Conservation (phyloP, 2,797 vertebrate genomes). For the Emys orbicularis region DNA sequence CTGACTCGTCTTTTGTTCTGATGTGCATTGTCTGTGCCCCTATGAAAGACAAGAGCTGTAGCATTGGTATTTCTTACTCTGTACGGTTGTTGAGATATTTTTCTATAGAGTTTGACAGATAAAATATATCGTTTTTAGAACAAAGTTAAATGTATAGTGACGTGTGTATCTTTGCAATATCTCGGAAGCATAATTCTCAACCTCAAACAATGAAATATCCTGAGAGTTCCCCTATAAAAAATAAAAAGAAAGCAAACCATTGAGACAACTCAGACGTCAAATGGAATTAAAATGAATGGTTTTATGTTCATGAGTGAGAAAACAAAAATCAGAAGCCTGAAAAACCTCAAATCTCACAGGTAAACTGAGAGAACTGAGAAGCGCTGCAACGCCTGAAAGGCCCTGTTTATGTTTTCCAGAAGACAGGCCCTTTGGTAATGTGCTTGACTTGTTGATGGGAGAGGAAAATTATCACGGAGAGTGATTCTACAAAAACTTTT, state of each 20-base stretch:
- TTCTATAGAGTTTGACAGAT: conserved; percentile 18
- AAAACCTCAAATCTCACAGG: not conserved
- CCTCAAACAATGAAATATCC: conserved; percentile 37
- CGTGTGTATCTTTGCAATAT: not conserved
- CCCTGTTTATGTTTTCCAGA: not conserved
- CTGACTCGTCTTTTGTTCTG: not conserved
- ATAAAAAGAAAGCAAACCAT: not conserved
- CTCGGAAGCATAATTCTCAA: not conserved
- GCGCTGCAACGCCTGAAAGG: not conserved
- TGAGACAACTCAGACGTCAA: not conserved
- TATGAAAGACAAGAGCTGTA: not conserved
- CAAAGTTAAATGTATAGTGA: conserved; percentile 19
- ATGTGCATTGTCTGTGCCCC: not conserved
- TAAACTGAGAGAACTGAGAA: not conserved
- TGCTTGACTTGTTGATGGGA: not conserved
- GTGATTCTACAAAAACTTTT: not conserved
- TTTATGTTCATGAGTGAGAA: conserved; percentile 21
- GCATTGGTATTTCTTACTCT: not conserved
- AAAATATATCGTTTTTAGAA: conserved; percentile 20
- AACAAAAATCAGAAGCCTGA: conserved; percentile 11
- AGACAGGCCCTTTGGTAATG: not conserved
- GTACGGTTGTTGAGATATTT: conserved; percentile 14
- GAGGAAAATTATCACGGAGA: not conserved
- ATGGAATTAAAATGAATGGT: not conserved
- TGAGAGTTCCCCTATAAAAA: conserved; percentile 42